Conservation (phyloP, 2,888 invertebrate genomes). For the Cyrtodaria siliqua region DNA sequence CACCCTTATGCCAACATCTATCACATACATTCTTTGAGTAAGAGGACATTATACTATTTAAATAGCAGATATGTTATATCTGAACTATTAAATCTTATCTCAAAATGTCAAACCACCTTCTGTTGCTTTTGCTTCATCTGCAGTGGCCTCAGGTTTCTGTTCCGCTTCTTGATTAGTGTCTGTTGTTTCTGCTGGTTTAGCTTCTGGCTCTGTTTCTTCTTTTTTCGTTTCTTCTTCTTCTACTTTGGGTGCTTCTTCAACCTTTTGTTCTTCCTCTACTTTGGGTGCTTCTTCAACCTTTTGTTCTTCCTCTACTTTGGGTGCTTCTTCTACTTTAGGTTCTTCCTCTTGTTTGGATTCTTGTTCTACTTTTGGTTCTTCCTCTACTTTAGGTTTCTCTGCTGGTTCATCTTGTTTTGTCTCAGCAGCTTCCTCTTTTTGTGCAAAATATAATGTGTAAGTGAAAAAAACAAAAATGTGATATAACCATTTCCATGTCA, state of each 20-base stretch:
- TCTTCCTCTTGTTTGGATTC: slow-evolving; percentile 7
- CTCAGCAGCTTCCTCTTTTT: slow-evolving; percentile 3
- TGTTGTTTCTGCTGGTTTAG: slow-evolving; percentile 4
- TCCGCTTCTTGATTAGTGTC: slow-evolving; percentile 10
- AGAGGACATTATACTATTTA: no score
- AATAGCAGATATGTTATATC: no score
- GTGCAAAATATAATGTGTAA: slow-evolving; percentile 2
- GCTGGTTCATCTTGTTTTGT: slow-evolving; percentile 13
- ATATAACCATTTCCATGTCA: no score
- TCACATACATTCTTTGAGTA: no score
- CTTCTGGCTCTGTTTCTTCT: slow-evolving; percentile 22
- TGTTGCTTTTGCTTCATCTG: slow-evolving; percentile 9
- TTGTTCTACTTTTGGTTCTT: slow-evolving; percentile 2
- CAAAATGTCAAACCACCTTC: slow-evolving; percentile 6
- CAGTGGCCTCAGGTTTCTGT: slow-evolving; percentile 4
- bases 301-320: slow-evolving; percentile 20
- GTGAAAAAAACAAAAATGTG: neutral
- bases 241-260: slow-evolving; percentile 22
- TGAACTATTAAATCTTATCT: no score
- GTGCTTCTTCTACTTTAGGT: slow-evolving; percentile 15
- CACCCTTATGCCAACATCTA: no score
- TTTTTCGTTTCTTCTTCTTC: slow-evolving; percentile 30
- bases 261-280: slow-evolving; percentile 17
- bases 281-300: slow-evolving; percentile 14
- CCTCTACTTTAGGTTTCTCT: slow-evolving; percentile 11